Evolutionary conservation across 2,888 invertebrate genomes (phyloP), one percentile per base, ranked within the genome.

Genomic region (Synergus itoensis): DNA sequence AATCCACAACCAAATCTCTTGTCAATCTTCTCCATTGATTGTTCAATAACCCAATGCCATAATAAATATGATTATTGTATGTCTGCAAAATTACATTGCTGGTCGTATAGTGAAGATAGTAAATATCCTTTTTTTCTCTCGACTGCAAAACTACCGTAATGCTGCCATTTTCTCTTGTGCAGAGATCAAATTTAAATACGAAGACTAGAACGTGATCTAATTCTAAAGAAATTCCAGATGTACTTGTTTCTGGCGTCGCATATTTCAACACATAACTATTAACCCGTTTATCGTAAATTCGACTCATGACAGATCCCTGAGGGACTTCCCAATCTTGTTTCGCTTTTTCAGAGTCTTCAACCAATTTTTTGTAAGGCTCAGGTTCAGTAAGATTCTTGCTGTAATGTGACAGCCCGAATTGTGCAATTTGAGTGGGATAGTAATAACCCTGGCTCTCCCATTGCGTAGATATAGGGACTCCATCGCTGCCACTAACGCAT

Each of bases 371-470:
- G 73, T 96, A 94, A 0, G 98, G 97, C 85, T 96, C 96, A 0
- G 96, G 95, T 88, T 98, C 98, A 0, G 96, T 97, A 16, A 99
- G 93, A 92, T 98, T 97, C 92, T 99, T 99, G 92, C 98, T 98
- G 92, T 98, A 99, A 93, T 99, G 99, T 12, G 99, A 98, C 79
- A 99, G 93, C 0, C 98, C 99, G 92, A 98, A 99, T 92, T 99
- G 99, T 8, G 99, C 99, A 85, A 99, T 99, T 93, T 99, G 99
- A 1, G 99, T 99, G 0, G 99, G 99, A 93, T 99, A 99, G 92
- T 96, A 98, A 92, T 99, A 99, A 0, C 99, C 99, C 83, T 95
- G 95, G 53, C 96, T 96, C 87, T 98, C 97, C 99, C 99, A 99
- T 91, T 99, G 99, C 0, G 97, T 98, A n/a, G 98, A 98, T 77